These are phyloP conservation scores for Arion vulgaris DNA, from an alignment of 1,140 invertebrate species.

Conservation along the genomic window DNA sequence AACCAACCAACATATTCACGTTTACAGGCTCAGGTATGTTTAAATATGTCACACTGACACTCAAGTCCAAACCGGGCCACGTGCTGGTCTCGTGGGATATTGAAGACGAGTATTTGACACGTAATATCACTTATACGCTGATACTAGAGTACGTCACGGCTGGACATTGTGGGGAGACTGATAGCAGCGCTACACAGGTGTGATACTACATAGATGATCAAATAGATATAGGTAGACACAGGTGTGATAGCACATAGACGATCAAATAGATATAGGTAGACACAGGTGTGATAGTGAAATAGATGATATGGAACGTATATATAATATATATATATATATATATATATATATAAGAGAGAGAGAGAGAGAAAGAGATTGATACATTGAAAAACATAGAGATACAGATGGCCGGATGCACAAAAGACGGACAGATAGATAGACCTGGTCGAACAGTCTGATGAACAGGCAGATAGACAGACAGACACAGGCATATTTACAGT, in stretches of 20 bases:
- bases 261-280: neutral
- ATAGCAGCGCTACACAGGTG: neutral
- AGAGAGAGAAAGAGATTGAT: too few species aligned
- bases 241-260: neutral
- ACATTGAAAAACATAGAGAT: neutral
- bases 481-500: too few species aligned
- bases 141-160: conserved; percentile 2
- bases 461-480: too few species aligned
- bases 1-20: too few species aligned
- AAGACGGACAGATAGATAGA: neutral
- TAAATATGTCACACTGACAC: neutral
- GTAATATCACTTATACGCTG: neutral
- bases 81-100: conserved; percentile 27
- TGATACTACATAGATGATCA: neutral
- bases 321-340: too few species aligned
- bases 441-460: too few species aligned
- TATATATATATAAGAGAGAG: too few species aligned
- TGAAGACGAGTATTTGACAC: neutral
- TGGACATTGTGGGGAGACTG: neutral
- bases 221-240: neutral
- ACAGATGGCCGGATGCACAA: neutral
- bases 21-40: neutral
- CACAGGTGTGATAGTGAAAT: neutral
- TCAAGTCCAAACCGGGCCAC: neutral
- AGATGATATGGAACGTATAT: too few species aligned